Base-by-base conservation (phyloP, 2,797 vertebrate species). In the Sebastolobus altivelis region DNA sequence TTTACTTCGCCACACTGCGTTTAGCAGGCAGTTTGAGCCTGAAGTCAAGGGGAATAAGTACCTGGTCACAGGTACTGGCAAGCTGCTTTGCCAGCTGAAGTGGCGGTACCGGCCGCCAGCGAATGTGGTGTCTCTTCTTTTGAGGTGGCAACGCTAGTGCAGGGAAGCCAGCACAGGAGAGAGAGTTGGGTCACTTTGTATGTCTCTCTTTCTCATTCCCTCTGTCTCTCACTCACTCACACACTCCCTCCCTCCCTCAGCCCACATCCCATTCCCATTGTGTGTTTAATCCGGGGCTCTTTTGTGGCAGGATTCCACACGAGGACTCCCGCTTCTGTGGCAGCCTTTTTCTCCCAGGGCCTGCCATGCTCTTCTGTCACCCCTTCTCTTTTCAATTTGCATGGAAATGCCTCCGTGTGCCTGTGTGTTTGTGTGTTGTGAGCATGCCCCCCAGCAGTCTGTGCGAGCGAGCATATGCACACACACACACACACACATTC, bases 241-340 rank as follows among this genome's bases (percentile, higher is more conserved):
- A 35, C 78, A n/a, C 72, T 60, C 80, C 40, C 83, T 52, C 70
- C 82, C 75, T 67, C 81, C 73, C 66, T 79, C 88, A 78, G 81
- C 92, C 89, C 88, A 89, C 92, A 89, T 89, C 92, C 89, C 92
- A 87, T 89, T 85, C 85, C 92, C 92, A 95, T 96, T 95, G 95
- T 96, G 93, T 88, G 81, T 90, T 93, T 96, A 96, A 96, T 96
- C 95, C 94, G 82, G 88, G 92, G 87, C 90, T 92, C 92, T 94
- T 95, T 94, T 96, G 94, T 94, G 94, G 94, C 94, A 89, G 92
- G 94, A 96, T 95, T 96, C 95, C 94, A 95, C 94, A 93, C 88
- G 86, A 95, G 95, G 94, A 95, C 93, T 93, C 91, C 87, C 33
- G 86, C 89, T 91, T 95, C 92, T 93, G 90, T 91, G 93, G 93